Base-by-base conservation (phyloP, 2,113 vertebrate genomes). In the Varanus salvator region DNA sequence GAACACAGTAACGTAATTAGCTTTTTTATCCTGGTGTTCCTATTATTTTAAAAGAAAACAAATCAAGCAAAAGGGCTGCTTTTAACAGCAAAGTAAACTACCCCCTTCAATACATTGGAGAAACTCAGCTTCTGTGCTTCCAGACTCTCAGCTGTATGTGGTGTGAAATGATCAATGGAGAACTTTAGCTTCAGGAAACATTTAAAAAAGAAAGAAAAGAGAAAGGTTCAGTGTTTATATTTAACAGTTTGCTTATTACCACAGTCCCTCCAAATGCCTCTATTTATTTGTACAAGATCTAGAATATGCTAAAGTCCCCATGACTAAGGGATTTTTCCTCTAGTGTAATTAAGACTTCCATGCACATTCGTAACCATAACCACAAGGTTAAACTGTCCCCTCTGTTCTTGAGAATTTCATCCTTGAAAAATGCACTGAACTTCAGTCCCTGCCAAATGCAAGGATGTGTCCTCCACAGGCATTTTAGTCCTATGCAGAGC, bases 351-450 rank as follows among this genome's bases (percentile, higher is more conserved):
- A 93, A 96, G 94, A 94, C 94, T 96, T 95, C 90, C 90, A 95
- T 95, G 93, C 93, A 96, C 94, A 95, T 96, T 96, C 14, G 15
- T 94, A 97, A 96, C 94, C 91, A 95, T 91, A 97, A 95, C 95
- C 96, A 96, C 97, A 97, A 97, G 93, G 94, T 96, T 97, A 96
- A 97, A 96, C 94, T 97, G 96, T 95, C 93, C 95, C 60, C 90
- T 94, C 84, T 96, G 91, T 96, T 94, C 92, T 95, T 96, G 93
- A 84, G 57, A 95, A 93, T 95, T 96, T 97, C 96, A 97, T 96
- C 91, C 90, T 92, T 96, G 94, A 97, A 97, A 97, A 96, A 97
- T 97, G 95, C 90, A 96, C 94, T 88, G 88, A 96, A 94, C 86
- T 91, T 89, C 93, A 92, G 93, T 74, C 83, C 38, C 75, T 92